Evolutionary conservation across 1,140 invertebrate species (phyloP), one percentile per base, ranked within the genome.

Genomic region (Mycetomoellerius zeteki): DNA sequence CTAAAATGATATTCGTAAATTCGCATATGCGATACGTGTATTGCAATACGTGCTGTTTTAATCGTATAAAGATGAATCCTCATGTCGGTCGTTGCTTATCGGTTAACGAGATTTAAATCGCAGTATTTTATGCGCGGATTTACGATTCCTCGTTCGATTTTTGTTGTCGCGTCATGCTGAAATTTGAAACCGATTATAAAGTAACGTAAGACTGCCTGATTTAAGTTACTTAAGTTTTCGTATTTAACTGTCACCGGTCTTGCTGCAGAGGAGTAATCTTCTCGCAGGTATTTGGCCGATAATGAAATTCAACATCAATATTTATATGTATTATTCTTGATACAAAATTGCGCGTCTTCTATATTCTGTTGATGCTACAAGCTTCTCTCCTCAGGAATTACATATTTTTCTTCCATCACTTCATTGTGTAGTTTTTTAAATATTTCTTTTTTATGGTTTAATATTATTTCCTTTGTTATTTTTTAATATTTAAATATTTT

Each of bases 141-240:
- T 84, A 60, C 69, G 37, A 33, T 60, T 60, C 24, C 0, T n/a
- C 54, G 16, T 21, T 16, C 1, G 54, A 82, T 84, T 73, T 84
- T 84, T 84, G 73, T 75, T 84, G 67, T 24, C 10, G 19, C 24
- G 33, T 30, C 67, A 2, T 73, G 24, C 27, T 43, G 27, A 84
- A 84, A 84, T 84, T 37, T 14, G 69, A 84, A 84, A 84, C 69
- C 37, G 69, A 75, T 84, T 84, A 47, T 47, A 5, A 30, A 50
- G 2, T 84, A 43, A 84, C 69, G 27, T 60, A 84, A 73, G 27
- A 73, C 21, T 7, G 69, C 19, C n/a, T 33, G 54, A 37, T 60
- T 47, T n/a, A 50, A 73, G 80, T 84, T 84, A 75, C 27, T 50
- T n/a, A 37, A 84, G 33, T 62, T 84, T 84, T 84, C 54, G 69